phyloP scores from a whole-genome alignment of 2,113 vertebrate species.

The Calypte anna region DNA sequence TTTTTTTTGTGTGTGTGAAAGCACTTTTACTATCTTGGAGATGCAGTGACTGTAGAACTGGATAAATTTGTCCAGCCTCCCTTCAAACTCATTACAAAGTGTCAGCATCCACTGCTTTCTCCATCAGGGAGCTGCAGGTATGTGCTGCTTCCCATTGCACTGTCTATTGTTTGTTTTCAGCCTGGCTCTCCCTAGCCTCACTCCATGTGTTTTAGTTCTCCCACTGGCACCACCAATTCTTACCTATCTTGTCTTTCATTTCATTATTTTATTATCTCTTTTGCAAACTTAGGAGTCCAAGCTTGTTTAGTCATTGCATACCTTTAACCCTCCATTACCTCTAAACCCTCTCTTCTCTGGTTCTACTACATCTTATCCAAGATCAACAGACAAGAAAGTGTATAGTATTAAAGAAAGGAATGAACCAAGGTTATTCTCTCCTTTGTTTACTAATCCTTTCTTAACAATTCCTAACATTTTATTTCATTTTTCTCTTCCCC shows the following conservation, averaged over 20 bases:
- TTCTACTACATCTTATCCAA: neutral
- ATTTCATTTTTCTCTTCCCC: neutral
- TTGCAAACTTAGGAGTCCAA: neutral
- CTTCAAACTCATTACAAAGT: neutral
- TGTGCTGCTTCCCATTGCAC: neutral
- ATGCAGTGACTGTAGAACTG: fast-evolving
- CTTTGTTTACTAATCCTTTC: neutral
- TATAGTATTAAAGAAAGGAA: neutral
- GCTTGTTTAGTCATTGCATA: neutral
- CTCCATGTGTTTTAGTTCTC: neutral
- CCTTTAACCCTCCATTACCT: neutral
- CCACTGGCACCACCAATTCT: neutral
- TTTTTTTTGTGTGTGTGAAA: neutral
- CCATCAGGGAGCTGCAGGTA: neutral
- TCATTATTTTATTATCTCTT: neutral
- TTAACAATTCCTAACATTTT: neutral
- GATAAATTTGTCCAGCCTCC: neutral
- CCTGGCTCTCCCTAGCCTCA: neutral
- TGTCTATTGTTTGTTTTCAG: neutral
- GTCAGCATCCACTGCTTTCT: neutral
- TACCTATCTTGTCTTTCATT: neutral
- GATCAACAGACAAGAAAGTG: neutral
- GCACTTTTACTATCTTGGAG: neutral
- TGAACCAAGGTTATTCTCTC: neutral
- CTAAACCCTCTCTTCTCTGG: neutral